These are phyloP conservation scores for Thalassaphorura encarpata DNA, from an alignment of 1,140 invertebrate genomes.

Conservation along the genomic window DNA sequence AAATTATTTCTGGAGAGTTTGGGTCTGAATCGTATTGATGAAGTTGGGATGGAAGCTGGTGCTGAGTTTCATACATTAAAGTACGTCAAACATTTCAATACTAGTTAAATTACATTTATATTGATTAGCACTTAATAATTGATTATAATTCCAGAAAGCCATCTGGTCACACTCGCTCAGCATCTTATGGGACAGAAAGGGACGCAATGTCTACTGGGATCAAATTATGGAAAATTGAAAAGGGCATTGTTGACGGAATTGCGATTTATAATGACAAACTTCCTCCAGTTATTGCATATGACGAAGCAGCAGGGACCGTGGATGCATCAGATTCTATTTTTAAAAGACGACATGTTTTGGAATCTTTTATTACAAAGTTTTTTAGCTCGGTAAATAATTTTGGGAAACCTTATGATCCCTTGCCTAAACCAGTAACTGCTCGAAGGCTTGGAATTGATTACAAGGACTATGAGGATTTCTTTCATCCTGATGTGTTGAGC, in stretches of 20 bases:
- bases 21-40: conserved; percentile 24
- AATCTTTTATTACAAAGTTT: conserved; percentile 10
- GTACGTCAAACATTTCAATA: not conserved
- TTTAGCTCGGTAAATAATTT: not conserved
- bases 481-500: conserved; percentile 10
- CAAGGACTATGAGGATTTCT: conserved; percentile 17
- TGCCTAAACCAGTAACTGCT: not conserved
- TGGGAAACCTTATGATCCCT: not conserved
- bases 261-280: conserved; percentile 8
- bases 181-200: conserved; percentile 16
- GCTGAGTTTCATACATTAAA: conserved; percentile 10
- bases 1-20: conserved; percentile 21
- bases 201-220: conserved; percentile 12
- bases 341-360: not conserved
- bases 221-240: too few relatives aligned
- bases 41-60: conserved; percentile 23
- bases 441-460: conserved; percentile 15
- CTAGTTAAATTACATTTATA: not conserved
- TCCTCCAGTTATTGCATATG: not conserved
- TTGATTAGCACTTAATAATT: not conserved
- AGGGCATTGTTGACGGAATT: conserved; percentile 24
- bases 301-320: not conserved
- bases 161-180: conserved; percentile 10
- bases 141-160: conserved; percentile 8
- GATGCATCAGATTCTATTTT: not conserved